Evolutionary conservation across 2,113 vertebrate genomes (phyloP), one percentile per base, ranked within the genome.

Genomic region (Phylloscopus trochiloides): DNA sequence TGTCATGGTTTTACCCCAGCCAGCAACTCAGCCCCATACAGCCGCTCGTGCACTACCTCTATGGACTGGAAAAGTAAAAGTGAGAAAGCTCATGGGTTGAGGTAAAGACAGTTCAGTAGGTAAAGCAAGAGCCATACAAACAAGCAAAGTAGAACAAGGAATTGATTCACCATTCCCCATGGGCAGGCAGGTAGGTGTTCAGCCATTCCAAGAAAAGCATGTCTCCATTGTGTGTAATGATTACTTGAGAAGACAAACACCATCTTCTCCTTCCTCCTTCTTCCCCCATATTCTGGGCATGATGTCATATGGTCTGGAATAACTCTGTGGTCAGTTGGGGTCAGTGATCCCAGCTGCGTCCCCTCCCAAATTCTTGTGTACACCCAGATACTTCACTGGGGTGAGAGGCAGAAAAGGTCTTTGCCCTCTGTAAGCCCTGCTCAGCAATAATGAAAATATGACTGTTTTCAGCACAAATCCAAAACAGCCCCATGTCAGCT

Each of bases 31-130:
- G 54, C 17, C 10, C 20, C 36, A 34, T 28, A 17, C 14, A 79
- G 32, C 14, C 0, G 1, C 19, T 62, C 16, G 24, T 0, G 0
- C 19, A 47, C n/a, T 47, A 20, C 24, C 10, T n/a, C 63, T n/a
- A n/a, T 6, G 13, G n/a, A 48, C 1, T 71, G 48, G 25, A 78
- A 71, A 51, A 68, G 43, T 52, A 38, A 63, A 45, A 65, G 14
- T 26, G 9, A 51, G 36, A 55, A 31, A 63, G 14, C 25, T 55
- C 48, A 31, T 48, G 25, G 17, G 3, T 26, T 63, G 34, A 79
- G 48, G 20, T 48, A 71, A 40, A 55, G 55, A 47, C 24, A 25
- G 10, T 16, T 70, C n/a, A 40, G 10, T 25, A 54, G 55, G 7
- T 47, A 54, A 78, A 71, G 25, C 29, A 62, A 47, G 54, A 51